A percentile compares a stretch with the other conserved stretches of the same genome.
Conservation (phyloP, 1,140 invertebrate genomes). For the Drosophila micromelanica region DNA sequence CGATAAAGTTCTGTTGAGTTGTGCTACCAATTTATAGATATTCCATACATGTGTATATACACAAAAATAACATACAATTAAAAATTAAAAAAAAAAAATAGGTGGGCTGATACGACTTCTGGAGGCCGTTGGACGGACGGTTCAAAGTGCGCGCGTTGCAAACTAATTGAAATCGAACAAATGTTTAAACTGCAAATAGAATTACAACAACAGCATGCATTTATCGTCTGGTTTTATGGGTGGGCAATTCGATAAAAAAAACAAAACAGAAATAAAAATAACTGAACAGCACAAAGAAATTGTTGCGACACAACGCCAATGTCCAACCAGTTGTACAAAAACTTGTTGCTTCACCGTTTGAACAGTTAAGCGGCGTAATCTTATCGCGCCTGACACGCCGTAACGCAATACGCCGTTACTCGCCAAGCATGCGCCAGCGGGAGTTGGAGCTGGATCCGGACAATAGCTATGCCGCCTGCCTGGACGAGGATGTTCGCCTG, state of each 20-base stretch:
- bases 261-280: conserved; percentile 8
- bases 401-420: neutral
- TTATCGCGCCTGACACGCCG: conserved; percentile 15
- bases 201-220: conserved; percentile 31
- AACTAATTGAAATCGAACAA: conserved; percentile 11
- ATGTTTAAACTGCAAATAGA: conserved; percentile 59
- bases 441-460: conserved; percentile 1
- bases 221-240: conserved; percentile 53
- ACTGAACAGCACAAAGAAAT: too few relatives aligned
- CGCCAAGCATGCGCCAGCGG: conserved; percentile 16
- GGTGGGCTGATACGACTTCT: neutral
- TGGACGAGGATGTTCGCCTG: conserved; percentile 51
- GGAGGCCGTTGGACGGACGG: conserved; percentile 25
- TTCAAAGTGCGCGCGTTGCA: conserved; percentile 57
- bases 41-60: neutral
- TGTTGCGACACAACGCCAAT: too few relatives aligned
- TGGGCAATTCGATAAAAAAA: conserved; percentile 50
- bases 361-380: conserved; percentile 30
- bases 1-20: conserved; percentile 39
- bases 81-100: too few relatives aligned
- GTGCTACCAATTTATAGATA: neutral
- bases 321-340: neutral
- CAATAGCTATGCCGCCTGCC: conserved; percentile 38
- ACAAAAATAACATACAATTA: too few relatives aligned
- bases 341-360: conserved; percentile 14